Evolutionary conservation across 2,797 vertebrate species (phyloP).

Genomic region (Hypotaenidia okinawae): DNA sequence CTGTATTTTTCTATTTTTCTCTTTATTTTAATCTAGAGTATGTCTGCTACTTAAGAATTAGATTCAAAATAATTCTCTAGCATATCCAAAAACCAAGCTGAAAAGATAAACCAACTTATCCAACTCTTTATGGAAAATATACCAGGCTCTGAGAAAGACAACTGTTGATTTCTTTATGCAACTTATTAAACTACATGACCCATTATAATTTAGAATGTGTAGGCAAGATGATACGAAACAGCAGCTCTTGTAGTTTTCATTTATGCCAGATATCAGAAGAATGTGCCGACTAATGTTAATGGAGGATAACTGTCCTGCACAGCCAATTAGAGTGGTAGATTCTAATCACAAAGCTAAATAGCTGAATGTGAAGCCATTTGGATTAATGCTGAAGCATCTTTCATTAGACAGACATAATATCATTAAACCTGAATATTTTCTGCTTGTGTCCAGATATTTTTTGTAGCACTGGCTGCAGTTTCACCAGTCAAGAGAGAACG

Average conservation of each 20-base stretch:
- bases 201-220: not conserved
- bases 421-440: not conserved
- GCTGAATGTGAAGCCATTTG: not conserved
- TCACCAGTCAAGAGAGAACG: not conserved
- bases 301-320: not conserved
- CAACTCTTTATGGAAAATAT: not conserved
- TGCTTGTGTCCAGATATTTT: not conserved
- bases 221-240: not conserved
- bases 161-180: not conserved
- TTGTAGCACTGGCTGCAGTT: not conserved
- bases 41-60: not conserved
- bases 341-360: not conserved
- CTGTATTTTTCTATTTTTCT: not conserved
- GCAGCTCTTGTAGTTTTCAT: not conserved
- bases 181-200: not conserved
- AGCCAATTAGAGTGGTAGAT: slow-evolving; percentile 3
- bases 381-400: not conserved
- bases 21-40: not conserved
- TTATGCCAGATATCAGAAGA: not conserved
- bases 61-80: not conserved
- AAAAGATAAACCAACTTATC: not conserved
- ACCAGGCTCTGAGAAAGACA: not conserved
- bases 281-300: not conserved
- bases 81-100: not conserved
- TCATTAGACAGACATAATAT: not conserved